A percentile compares a stretch with the other conserved stretches of the same genome.
phyloP scores from a whole-genome alignment of 2,888 invertebrate genomes.

The Erynnis tages region DNA sequence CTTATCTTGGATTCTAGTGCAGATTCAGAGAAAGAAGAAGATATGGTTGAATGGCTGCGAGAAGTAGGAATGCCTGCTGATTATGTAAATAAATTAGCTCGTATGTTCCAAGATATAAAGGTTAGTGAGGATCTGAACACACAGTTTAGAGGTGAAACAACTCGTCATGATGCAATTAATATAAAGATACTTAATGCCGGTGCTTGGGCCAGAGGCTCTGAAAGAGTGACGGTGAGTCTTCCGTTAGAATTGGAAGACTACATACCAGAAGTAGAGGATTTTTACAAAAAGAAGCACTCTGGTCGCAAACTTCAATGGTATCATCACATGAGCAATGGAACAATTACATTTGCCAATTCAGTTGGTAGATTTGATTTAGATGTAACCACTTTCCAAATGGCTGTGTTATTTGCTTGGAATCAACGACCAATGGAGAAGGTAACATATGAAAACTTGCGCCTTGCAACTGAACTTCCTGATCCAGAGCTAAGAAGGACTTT shows the following conservation, averaged over 20 bases:
- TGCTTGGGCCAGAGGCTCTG: constrained; percentile 98
- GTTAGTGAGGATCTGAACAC: constrained; percentile 97
- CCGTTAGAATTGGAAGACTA: constrained; percentile 99
- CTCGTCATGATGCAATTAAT: constrained; percentile 93
- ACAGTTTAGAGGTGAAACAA: constrained; percentile 92
- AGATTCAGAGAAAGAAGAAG: constrained; percentile 99
- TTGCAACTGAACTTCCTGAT: constrained; percentile 98
- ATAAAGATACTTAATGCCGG: constrained; percentile 99
- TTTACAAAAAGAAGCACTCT: constrained; percentile 98
- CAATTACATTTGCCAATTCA: constrained; percentile 96
- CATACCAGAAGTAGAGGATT: constrained; percentile 99
- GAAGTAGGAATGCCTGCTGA: constrained; percentile 99
- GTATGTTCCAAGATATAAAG: constrained; percentile 99
- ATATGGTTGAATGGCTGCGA: constrained; percentile 98
- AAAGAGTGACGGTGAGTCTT: constrained; percentile 96
- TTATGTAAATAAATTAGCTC: constrained; percentile 97
- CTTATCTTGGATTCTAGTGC: constrained; percentile 98
- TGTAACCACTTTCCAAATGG: constrained; percentile 99
- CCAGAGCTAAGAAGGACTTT: constrained; percentile 96
- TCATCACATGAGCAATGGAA: constrained; percentile 99
- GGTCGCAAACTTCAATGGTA: constrained; percentile 99
- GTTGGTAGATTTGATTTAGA: constrained; percentile 98
- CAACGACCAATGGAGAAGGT: constrained; percentile 95
- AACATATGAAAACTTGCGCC: constrained; percentile 96
- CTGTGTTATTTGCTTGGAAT: constrained; percentile 99